A percentile compares a stretch with the other conserved stretches of the same genome.
Conservation (phyloP, 2,113 vertebrate genomes). For the Nibea coibor region DNA sequence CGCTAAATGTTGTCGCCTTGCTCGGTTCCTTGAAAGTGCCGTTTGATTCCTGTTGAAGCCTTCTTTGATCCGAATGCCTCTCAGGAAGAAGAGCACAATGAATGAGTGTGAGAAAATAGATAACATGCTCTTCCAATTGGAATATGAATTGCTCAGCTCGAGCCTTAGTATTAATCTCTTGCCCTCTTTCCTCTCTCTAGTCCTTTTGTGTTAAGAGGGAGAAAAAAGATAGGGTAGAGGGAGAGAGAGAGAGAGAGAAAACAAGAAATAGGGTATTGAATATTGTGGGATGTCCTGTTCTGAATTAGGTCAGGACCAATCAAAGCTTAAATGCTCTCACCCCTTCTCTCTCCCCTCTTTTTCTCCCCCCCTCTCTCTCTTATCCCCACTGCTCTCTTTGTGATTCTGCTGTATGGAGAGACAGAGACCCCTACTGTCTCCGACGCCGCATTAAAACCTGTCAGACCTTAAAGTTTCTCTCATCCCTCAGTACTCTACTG, state of each 20-base stretch:
- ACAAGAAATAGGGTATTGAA: conserved; percentile 62
- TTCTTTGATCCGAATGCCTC: conserved; percentile 60
- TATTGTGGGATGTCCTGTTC: conserved; percentile 83
- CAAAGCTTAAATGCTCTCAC: conserved; percentile 74
- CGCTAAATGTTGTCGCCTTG: conserved; percentile 44
- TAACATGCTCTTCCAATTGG: conserved; percentile 71
- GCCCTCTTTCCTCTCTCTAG: conserved; percentile 67
- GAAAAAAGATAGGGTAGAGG: not conserved
- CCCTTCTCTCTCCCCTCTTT: conserved; percentile 39
- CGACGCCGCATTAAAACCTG: not conserved
- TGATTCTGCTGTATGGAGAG: conserved; percentile 63
- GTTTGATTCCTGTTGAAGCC: conserved; percentile 60
- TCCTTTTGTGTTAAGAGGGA: conserved; percentile 61
- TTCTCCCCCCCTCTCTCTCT: conserved; percentile 34
- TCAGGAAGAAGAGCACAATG: conserved; percentile 56
- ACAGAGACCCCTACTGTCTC: conserved; percentile 81
- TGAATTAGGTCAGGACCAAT: conserved; percentile 85
- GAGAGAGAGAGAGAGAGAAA: conserved; percentile 18
- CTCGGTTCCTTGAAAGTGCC: conserved; percentile 62
- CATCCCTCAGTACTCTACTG: conserved; percentile 56
- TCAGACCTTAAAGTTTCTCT: not conserved
- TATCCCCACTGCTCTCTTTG: conserved; percentile 38
- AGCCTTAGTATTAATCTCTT: conserved; percentile 79
- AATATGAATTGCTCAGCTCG: conserved; percentile 80
- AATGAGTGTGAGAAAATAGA: conserved; percentile 75